phyloP scores from a whole-genome alignment of 2,888 invertebrate species.

The Sinohyriopsis cumingii region DNA sequence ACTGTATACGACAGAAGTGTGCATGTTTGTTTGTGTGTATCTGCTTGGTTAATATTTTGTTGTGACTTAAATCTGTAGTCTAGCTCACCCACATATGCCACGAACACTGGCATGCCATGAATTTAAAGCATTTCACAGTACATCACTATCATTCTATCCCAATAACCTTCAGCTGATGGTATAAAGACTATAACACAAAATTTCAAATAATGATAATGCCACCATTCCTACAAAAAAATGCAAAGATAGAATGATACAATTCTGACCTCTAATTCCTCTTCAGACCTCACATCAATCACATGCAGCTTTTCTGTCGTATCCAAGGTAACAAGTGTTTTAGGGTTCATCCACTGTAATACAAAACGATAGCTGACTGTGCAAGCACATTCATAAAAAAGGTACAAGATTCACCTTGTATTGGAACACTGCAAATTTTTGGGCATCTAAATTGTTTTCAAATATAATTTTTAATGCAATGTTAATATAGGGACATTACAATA shows the following conservation, averaged over 20 bases:
- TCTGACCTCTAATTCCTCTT: conserved; percentile 84
- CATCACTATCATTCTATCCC: too few species aligned
- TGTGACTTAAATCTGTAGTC: too few species aligned
- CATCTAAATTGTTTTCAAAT: background rate
- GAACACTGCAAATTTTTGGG: background rate
- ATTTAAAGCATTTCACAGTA: too few species aligned
- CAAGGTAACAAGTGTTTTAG: conserved; percentile 86
- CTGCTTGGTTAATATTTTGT: too few species aligned
- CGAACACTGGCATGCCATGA: too few species aligned
- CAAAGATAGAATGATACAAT: background rate
- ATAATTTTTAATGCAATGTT: background rate
- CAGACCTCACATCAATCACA: conserved; percentile 89
- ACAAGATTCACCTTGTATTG: background rate
- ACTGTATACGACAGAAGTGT: too few species aligned
- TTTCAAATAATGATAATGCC: too few species aligned
- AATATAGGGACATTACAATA: background rate
- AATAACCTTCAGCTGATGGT: too few species aligned
- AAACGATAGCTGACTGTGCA: background rate
- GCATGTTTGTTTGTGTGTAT: too few species aligned
- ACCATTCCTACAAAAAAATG: background rate
- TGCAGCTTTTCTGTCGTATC: conserved; percentile 90
- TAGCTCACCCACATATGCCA: too few species aligned
- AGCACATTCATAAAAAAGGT: background rate
- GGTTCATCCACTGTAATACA: conserved; percentile 84
- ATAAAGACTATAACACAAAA: too few species aligned